These are phyloP conservation scores for Pseudomyrmex gracilis DNA, from an alignment of 1,140 invertebrate genomes.

Conservation along the genomic window DNA sequence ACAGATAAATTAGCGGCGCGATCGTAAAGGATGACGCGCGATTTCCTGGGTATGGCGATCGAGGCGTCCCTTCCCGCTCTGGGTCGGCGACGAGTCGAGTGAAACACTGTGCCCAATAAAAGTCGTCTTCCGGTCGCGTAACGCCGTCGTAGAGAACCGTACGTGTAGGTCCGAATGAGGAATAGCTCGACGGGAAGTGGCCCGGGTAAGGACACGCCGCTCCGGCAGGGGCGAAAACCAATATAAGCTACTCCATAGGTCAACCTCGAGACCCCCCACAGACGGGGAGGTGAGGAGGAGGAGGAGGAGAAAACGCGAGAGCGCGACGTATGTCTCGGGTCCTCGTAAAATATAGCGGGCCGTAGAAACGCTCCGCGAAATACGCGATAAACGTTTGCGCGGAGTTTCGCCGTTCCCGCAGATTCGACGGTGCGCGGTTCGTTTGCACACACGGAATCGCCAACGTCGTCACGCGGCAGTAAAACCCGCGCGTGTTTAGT, in stretches of 20 bases:
- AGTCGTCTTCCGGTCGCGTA: constrained; percentile 71
- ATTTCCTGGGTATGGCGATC: constrained; percentile 62
- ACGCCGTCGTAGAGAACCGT: constrained; percentile 54
- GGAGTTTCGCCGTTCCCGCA: constrained; percentile 12
- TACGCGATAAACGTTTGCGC: constrained; percentile 42
- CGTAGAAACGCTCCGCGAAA: constrained; percentile 49
- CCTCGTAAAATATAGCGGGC: constrained; percentile 49
- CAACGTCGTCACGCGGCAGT: too few species aligned
- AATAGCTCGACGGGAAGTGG: constrained; percentile 64
- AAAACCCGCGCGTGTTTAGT: too few species aligned
- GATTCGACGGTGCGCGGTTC: constrained; percentile 1
- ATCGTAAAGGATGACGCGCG: constrained; percentile 67
- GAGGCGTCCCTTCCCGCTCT: constrained; percentile 14
- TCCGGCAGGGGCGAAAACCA: constrained; percentile 61
- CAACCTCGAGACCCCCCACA: constrained; percentile 56
- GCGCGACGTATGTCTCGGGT: constrained; percentile 28
- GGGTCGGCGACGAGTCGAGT: constrained; percentile 54
- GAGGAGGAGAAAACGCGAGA: constrained; percentile 3
- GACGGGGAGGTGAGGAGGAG: constrained; percentile 35
- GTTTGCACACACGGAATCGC: constrained; percentile 8
- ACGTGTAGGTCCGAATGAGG: constrained; percentile 64
- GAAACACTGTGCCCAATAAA: constrained; percentile 76
- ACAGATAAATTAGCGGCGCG: constrained; percentile 69
- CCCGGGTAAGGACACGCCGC: constrained; percentile 40
- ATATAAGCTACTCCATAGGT: constrained; percentile 73